Conservation (phyloP, 2,888 invertebrate genomes). For the Melinaea menophilus region DNA sequence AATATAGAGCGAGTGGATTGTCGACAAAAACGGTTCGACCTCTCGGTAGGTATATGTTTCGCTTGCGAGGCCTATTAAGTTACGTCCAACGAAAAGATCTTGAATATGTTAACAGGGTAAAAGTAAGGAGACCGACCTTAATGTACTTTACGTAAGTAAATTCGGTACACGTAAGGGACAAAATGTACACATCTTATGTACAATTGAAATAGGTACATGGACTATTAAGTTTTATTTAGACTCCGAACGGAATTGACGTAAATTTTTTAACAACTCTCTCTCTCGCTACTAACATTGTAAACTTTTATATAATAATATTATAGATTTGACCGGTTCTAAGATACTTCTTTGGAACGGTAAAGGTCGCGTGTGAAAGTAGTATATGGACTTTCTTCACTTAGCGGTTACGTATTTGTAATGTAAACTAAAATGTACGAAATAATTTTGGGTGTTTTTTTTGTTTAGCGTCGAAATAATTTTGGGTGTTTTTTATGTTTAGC, state of each 20-base stretch:
- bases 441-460: no score
- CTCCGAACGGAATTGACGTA: background rate
- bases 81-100: slow-evolving; percentile 19
- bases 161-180: slow-evolving; percentile 4
- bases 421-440: background rate
- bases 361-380: slow-evolving; percentile 30
- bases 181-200: background rate
- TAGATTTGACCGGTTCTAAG: slow-evolving; percentile 2
- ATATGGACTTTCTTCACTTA: slow-evolving; percentile 24
- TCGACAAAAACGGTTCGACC: slow-evolving; percentile 27
- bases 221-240: no score
- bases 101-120: slow-evolving; percentile 26
- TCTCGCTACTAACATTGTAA: background rate
- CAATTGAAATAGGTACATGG: background rate
- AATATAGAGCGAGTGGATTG: slow-evolving; percentile 35
- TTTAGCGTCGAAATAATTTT: no score
- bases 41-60: slow-evolving; percentile 26
- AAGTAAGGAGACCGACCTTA: slow-evolving; percentile 2
- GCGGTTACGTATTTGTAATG: background rate
- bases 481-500: no score
- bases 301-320: background rate
- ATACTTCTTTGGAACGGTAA: slow-evolving; percentile 5
- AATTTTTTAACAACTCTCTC: no score
- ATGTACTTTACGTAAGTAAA: slow-evolving; percentile 2
- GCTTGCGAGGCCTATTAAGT: slow-evolving; percentile 28